Evolutionary conservation across 2,113 vertebrate genomes (phyloP).

Genomic region (Pardalotus punctatus): DNA sequence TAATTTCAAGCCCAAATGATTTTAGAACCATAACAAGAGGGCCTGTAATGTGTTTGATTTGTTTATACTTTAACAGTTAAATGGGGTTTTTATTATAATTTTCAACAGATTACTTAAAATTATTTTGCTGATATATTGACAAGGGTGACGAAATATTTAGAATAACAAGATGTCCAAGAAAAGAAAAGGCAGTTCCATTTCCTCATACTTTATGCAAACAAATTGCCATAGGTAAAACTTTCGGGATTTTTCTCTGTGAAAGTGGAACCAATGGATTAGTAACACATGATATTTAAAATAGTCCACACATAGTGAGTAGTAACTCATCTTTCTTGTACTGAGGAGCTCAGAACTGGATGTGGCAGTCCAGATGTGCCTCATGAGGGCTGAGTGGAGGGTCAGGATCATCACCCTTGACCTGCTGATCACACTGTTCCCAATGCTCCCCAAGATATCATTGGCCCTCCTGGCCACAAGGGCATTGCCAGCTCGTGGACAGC

Average conservation of each 20-base stretch:
- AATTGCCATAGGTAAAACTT: not conserved
- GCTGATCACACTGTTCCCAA: accelerated
- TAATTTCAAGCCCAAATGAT: conserved; percentile 64
- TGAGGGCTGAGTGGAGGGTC: no score
- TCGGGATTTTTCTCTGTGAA: not conserved
- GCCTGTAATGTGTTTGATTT: conserved; percentile 38
- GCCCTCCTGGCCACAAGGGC: not conserved
- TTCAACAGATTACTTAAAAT: conserved; percentile 4
- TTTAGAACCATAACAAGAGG: conserved; percentile 18
- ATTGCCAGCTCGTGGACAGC: not conserved
- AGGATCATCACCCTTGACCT: not conserved
- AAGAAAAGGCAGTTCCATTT: not conserved
- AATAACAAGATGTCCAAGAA: not conserved
- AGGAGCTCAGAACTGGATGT: not conserved
- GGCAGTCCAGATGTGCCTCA: not conserved
- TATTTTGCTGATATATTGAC: conserved; percentile 17
- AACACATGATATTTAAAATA: not conserved
- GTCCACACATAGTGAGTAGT: not conserved
- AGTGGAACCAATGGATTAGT: not conserved
- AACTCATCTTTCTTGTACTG: not conserved
- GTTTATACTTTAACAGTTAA: conserved; percentile 28
- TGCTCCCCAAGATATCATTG: not conserved
- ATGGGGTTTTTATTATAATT: not conserved
- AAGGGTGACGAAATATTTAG: not conserved
- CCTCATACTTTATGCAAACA: not conserved